Base-by-base conservation (phyloP, 2,888 invertebrate genomes). In the Muschampia plurimacula region DNA sequence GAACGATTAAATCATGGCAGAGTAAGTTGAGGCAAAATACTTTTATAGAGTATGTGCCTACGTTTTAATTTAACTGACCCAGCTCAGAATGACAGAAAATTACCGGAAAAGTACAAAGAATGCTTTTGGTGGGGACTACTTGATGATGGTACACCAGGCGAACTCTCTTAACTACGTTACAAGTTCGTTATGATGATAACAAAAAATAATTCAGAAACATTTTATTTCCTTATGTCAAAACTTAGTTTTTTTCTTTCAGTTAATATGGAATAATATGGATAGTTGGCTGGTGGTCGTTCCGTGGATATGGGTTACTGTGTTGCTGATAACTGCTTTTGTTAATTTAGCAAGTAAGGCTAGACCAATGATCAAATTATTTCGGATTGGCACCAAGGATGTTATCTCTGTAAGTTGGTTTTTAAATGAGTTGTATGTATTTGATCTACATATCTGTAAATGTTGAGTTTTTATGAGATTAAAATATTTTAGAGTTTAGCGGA, bases 191-290 rank as follows among this genome's bases (percentile, higher is more conserved):
- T 41, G 41, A 8, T 10, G 13, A 12, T 12, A 46, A 46, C n/a
- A n/a, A 13, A 46, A 46, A 12, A 46, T 13, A 41, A 41, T 9
- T 41, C 41, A 41, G 10, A 12, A 46, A 46, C 2, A 46, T 46
- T 46, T 46, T 46, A 13, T 46, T 46, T 46, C 10, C 15, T 62
- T 1, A 13, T 66, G 41, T 65, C 46, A 13, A 22, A 71, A 52
- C 57, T 32, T 57, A 12, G 12, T 22, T 41, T 39, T 44, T n/a
- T 55, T 12, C n/a, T 41, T 62, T 68, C 75, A 93, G 93, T 77
- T 92, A 73, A 81, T 91, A 49, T 93, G 90, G 91, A 93, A 93
- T 77, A 93, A 91, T 69, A 79, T 85, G 67, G 76, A 81, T n/a
- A 73, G 81, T 9, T 90, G 90, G 87, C 78, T 91, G 63, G 72